These are phyloP conservation scores for Schrankia costaestrigalis DNA, from an alignment of 2,888 invertebrate species.

Conservation along the genomic window DNA sequence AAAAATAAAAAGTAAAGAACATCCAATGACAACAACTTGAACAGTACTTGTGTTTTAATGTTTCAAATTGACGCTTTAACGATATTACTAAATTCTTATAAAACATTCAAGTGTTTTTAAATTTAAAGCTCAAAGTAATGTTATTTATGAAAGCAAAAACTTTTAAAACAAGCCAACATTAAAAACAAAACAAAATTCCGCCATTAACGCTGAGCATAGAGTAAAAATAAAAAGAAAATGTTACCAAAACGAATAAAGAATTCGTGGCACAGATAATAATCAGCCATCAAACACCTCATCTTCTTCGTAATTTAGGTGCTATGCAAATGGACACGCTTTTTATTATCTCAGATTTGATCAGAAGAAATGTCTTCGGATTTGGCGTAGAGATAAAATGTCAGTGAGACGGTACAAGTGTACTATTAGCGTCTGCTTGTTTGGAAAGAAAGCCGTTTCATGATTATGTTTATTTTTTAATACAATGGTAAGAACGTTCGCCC, in stretches of 20 bases:
- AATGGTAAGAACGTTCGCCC: slow-evolving; percentile 16
- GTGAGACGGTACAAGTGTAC: slow-evolving; percentile 33
- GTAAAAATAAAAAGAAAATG: slow-evolving; percentile 15
- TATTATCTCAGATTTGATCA: slow-evolving; percentile 38
- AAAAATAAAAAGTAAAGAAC: neutral
- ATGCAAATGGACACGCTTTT: slow-evolving; percentile 44
- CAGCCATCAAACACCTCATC: slow-evolving; percentile 39
- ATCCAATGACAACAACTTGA: slow-evolving; percentile 1
- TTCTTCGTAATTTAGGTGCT: slow-evolving; percentile 41
- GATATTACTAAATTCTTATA: slow-evolving; percentile 2
- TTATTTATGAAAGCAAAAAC: slow-evolving; percentile 7
- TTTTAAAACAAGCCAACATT: slow-evolving; percentile 10
- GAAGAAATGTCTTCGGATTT: slow-evolving; percentile 40
- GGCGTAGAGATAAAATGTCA: slow-evolving; percentile 37
- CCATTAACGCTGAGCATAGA: slow-evolving; percentile 13
- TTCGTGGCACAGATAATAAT: slow-evolving; percentile 28
- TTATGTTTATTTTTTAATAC: slow-evolving; percentile 23
- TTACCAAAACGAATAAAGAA: slow-evolving; percentile 16
- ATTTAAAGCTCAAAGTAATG: neutral
- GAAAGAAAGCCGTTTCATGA: slow-evolving; percentile 27
- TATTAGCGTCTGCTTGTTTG: slow-evolving; percentile 30
- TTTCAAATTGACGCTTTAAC: neutral
- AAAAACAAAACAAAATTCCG: slow-evolving; percentile 12
- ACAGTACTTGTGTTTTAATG: slow-evolving; percentile 2
- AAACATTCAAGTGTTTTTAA: neutral